Evolutionary conservation across 2,797 vertebrate species (phyloP).

Genomic region (Spatula versicolor): DNA sequence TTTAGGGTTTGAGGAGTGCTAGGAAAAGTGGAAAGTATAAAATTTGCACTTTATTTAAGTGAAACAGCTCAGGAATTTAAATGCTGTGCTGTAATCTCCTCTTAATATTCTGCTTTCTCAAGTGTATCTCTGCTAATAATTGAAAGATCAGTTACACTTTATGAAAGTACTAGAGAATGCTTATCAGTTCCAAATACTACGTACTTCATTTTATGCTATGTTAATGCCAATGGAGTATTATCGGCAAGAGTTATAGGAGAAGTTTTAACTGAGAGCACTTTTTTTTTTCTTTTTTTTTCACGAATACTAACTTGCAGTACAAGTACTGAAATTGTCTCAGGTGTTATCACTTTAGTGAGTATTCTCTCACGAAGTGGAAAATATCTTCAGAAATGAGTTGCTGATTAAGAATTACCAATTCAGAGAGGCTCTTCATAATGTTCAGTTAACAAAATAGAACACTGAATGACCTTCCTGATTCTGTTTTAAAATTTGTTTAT

Average conservation of each 20-base stretch:
- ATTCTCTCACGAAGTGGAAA: not conserved
- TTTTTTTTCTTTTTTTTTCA: fast-evolving
- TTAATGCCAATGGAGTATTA: not conserved
- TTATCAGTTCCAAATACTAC: not conserved
- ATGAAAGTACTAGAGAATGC: not conserved
- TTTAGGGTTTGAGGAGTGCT: not conserved
- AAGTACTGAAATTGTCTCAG: not conserved
- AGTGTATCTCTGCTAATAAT: not conserved
- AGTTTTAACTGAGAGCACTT: not conserved
- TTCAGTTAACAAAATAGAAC: not conserved
- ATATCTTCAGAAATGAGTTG: not conserved
- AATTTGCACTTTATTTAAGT: not conserved
- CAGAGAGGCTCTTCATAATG: not conserved
- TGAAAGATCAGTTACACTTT: not conserved
- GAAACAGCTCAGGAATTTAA: not conserved
- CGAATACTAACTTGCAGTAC: not conserved
- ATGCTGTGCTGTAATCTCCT: not conserved
- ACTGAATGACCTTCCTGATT: not conserved
- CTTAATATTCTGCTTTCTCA: not conserved
- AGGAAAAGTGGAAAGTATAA: not conserved
- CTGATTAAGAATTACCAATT: constrained; percentile 6
- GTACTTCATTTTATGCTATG: not conserved
- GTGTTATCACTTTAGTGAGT: not conserved
- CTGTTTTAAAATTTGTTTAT: not conserved
- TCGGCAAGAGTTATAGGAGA: not conserved